phyloP scores from a whole-genome alignment of 2,888 invertebrate species.

The Drosophila parthenogenetica region DNA sequence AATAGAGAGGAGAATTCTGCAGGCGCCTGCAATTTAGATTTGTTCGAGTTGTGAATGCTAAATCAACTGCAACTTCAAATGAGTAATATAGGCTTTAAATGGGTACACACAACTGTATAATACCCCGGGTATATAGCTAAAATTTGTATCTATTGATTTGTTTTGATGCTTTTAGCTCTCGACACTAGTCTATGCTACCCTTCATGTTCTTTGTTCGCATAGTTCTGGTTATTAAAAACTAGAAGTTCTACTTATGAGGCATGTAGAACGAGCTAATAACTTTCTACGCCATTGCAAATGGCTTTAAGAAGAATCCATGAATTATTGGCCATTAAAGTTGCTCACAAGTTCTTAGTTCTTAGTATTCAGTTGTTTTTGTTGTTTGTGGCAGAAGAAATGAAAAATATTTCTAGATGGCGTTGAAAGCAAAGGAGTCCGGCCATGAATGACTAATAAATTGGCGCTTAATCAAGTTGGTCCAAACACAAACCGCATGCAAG shows the following conservation, averaged over 20 bases:
- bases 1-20: slow-evolving; percentile 22
- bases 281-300: slow-evolving; percentile 56
- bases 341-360: slow-evolving; percentile 27
- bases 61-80: slow-evolving; percentile 57
- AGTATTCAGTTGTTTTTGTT: slow-evolving; percentile 6
- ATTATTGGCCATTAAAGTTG: slow-evolving; percentile 34
- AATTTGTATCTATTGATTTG: too few species aligned
- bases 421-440: slow-evolving; percentile 62
- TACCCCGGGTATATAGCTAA: too few species aligned
- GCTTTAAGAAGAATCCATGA: slow-evolving; percentile 20
- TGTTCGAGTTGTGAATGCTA: slow-evolving; percentile 39
- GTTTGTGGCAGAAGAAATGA: slow-evolving; percentile 47
- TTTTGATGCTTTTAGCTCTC: too few species aligned
- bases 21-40: slow-evolving; percentile 38
- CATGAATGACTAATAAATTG: slow-evolving; percentile 76
- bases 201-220: too few species aligned
- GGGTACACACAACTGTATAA: too few species aligned
- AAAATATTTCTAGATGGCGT: slow-evolving; percentile 73
- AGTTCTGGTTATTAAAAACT: slow-evolving; percentile 1
- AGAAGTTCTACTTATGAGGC: slow-evolving; percentile 14
- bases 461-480: slow-evolving; percentile 71
- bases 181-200: too few species aligned
- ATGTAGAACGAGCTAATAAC: slow-evolving; percentile 61
- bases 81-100: too few species aligned
- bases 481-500: slow-evolving; percentile 49